Evolutionary conservation across 2,888 invertebrate species (phyloP), one percentile per base, ranked within the genome.

Genomic region (Lysandra coridon): DNA sequence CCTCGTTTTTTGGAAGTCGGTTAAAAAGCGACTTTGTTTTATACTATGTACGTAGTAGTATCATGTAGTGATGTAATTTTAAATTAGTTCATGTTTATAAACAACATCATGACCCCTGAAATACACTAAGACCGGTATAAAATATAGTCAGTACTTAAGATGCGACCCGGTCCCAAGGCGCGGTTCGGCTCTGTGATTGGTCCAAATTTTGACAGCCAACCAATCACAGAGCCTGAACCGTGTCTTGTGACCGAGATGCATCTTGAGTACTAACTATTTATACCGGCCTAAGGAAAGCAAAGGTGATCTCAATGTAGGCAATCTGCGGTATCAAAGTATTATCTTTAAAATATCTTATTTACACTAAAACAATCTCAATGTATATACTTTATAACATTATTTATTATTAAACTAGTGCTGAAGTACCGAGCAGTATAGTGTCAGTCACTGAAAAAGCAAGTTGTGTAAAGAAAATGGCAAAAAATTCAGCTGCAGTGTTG

Each of bases 401-500:
- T 23, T 23, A 23, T 60, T 30, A 40, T 74, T 60, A n/a, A 14
- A 74, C 49, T 53, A 33, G 14, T 44, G 40, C 60, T 53, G 12
- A 23, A n/a, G 23, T 57, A 30, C 23, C 14, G 53, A 60, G 3
- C 74, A 57, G 57, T 49, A 10, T 49, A 3, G 49, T 49, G 49
- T 49, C 10, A 10, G 49, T 49, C 49, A 49, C 49, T 10, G 49
- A 49, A 49, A 10, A 57, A 57, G 57, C 14, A 57, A n/a, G 53
- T 73, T 23, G 23, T 79, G 10, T 74, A 7, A 57, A 73, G 73
- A 78, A 78, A 80, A 90, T 90, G 90, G 79, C 82, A 69, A 87
- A 92, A 82, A 97, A 97, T 89, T 91, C 96, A 80, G 96, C 97
- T 1, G 97, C 97, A 6, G 95, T 97, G 44, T 91, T 97, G 1